Base-by-base conservation (phyloP, 2,113 vertebrate genomes). In the Cairina moschata region DNA sequence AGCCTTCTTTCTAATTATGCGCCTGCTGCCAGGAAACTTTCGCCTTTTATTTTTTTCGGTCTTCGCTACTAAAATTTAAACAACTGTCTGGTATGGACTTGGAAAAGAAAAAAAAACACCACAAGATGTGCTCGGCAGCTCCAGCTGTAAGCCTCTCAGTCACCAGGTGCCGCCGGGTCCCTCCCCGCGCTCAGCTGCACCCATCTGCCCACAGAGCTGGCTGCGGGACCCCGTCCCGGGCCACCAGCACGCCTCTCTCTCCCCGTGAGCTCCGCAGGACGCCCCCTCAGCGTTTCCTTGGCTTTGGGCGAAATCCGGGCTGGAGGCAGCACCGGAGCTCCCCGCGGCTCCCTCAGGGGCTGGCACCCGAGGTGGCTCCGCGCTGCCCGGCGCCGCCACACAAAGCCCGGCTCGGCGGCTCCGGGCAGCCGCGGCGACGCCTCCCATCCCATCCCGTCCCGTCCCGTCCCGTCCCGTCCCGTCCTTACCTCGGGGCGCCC, bases 11-110 rank as follows among this genome's bases (percentile, higher is more conserved):
- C 88, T 94, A 90, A 96, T 94, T 79, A 95, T 34, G 89, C 11
- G 42, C 34, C 54, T 93, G 34, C 68, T 86, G 92, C 95, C 96
- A 94, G 96, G 97, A 97, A 97, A 97, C 68, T 95, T 95, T 78
- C 42, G 10, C 36, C 9, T 44, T 36, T 59, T 17, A 11, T 68
- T 83, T 50, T 54, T 22, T 36, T 32, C 50, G 13, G 16, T 71
- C 69, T 95, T 91, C 8, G 9, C 44, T 86, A 74, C 82, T 65
- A 83, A 91, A 92, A 88, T 85, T 97, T 88, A 92, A 96, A 91
- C 46, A 94, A 97, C 91, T n/a, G 50, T 26, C 71, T 82, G 54
- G 59, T 71, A 40, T 56, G 84, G 46, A 32, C 22, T 74, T 52
- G 4, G 66, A 75, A 85, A 84, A 72, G 21, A 88, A 62, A 8